These are phyloP conservation scores for Chironomus striatipennis DNA, from an alignment of 1,140 invertebrate species.

Conservation along the genomic window DNA sequence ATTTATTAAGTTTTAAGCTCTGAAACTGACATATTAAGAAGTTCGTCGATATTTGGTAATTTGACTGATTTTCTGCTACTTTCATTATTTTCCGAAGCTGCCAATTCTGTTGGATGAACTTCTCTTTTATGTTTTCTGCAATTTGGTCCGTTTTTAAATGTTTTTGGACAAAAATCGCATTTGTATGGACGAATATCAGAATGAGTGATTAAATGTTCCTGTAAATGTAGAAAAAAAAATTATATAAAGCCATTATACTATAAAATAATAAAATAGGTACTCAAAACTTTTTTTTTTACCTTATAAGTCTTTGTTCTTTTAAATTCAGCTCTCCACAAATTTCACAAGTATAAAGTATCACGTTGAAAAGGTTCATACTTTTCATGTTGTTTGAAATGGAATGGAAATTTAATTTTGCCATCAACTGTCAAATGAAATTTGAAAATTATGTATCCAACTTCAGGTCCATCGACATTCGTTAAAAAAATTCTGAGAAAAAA, in stretches of 20 bases:
- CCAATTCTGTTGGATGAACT: conserved; percentile 33
- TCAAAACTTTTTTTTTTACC: not conserved
- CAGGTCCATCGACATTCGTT: no score
- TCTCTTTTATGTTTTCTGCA: conserved; percentile 30
- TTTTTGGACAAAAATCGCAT: conserved; percentile 29
- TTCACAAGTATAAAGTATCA: not conserved
- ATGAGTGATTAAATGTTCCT: conserved; percentile 30
- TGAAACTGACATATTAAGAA: not conserved
- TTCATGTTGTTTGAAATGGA: not conserved
- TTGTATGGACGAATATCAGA: conserved; percentile 29
- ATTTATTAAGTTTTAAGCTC: not conserved
- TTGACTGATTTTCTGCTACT: not conserved
- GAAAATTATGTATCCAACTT: no score
- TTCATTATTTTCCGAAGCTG: not conserved
- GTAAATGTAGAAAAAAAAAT: no score
- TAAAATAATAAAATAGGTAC: no score
- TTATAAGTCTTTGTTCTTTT: conserved; percentile 27
- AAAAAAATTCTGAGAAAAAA: no score
- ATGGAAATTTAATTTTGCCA: no score
- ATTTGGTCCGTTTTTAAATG: conserved; percentile 30
- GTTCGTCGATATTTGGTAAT: not conserved
- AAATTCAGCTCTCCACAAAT: not conserved
- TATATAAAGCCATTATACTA: no score
- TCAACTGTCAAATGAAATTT: no score
- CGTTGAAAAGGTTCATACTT: not conserved